Evolutionary conservation across 2,113 vertebrate species (phyloP).

Genomic region (Nerophis ophidion): DNA sequence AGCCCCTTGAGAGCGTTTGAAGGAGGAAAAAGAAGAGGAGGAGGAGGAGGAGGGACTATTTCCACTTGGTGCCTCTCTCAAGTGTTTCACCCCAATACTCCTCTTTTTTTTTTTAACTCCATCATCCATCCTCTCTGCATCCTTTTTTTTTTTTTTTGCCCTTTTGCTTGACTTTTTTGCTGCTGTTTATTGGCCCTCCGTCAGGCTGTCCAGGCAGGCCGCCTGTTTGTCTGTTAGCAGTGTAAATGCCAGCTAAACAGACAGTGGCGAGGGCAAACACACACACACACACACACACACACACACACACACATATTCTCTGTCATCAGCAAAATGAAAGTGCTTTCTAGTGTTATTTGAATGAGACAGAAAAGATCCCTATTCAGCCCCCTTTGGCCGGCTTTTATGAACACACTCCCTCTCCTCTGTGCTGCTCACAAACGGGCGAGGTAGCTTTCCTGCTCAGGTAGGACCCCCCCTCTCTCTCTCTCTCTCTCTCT

Average conservation of each 20-base stretch:
- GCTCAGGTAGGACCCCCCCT: conserved; percentile 68
- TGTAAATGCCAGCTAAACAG: conserved; percentile 55
- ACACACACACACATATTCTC: conserved; percentile 29
- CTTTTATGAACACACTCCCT: conserved; percentile 70
- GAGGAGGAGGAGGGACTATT: conserved; percentile 48
- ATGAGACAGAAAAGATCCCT: conserved; percentile 67
- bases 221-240: conserved; percentile 42
- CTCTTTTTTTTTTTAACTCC: conserved; percentile 6
- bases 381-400: conserved; percentile 60
- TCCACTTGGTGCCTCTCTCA: conserved; percentile 49
- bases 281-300: conserved; percentile 29
- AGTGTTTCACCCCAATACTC: conserved; percentile 41
- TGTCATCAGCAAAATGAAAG: conserved; percentile 71
- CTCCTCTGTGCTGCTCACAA: conserved; percentile 10
- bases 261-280: conserved; percentile 44
- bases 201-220: conserved; percentile 21
- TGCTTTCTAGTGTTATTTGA: conserved; percentile 74
- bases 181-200: conserved; percentile 27
- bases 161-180: conserved; percentile 19
- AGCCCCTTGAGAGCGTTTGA: conserved; percentile 57
- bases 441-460: conserved; percentile 52
- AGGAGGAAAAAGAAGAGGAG: conserved; percentile 44
- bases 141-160: background rate
- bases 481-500: conserved; percentile 30
- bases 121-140: background rate